phyloP scores from a whole-genome alignment of 1,140 invertebrate species.

The Megalopta genalis region DNA sequence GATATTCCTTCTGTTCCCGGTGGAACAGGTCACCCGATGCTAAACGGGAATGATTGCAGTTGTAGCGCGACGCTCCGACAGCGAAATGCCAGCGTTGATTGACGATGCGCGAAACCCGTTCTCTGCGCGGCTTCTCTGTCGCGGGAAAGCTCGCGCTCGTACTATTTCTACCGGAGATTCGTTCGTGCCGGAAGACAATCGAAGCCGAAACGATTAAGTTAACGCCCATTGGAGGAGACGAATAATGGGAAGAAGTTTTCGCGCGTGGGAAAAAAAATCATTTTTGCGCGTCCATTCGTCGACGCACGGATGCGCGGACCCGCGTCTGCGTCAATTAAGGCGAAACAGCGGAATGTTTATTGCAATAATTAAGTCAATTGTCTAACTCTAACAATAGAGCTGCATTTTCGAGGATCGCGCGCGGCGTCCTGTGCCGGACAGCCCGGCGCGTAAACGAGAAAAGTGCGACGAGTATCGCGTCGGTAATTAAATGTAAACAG shows the following conservation, averaged over 20 bases:
- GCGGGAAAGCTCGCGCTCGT: background rate
- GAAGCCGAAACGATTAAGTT: background rate
- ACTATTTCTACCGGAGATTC: constrained; percentile 2
- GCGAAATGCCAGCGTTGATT: constrained; percentile 18
- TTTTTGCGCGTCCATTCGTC: background rate
- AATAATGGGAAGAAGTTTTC: background rate
- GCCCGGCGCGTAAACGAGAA: background rate
- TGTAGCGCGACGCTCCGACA: constrained; percentile 14
- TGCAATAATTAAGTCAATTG: constrained; percentile 22
- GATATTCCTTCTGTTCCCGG: background rate
- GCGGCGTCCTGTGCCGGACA: too few relatives aligned
- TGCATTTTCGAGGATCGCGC: background rate
- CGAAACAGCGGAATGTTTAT: background rate
- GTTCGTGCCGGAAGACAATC: background rate
- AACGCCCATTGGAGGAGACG: too few relatives aligned
- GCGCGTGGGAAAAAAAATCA: too few relatives aligned
- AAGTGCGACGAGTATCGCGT: background rate
- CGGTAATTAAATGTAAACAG: background rate
- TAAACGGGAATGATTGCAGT: constrained; percentile 23
- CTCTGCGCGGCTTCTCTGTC: background rate
- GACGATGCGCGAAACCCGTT: constrained; percentile 15
- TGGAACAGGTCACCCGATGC: constrained; percentile 5
- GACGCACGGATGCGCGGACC: too few relatives aligned
- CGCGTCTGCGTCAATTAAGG: background rate
- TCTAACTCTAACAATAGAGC: background rate